Percentiles rank a stretch among this genome's conserved stretches.
These are phyloP conservation scores for Drosophila paulistorum DNA, from an alignment of 1,140 invertebrate species.

Conservation along the genomic window DNA sequence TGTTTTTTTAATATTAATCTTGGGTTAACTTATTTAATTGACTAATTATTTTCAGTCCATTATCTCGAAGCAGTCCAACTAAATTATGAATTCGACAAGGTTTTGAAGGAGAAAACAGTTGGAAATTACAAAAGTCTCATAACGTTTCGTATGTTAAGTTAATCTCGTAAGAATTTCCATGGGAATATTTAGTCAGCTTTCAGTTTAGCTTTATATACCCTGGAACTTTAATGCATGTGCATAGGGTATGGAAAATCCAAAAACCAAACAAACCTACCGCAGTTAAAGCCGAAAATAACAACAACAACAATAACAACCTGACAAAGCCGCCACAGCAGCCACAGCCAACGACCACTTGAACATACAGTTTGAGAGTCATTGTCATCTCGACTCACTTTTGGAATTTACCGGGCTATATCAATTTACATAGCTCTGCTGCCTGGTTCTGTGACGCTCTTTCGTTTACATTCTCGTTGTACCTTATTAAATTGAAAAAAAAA, in stretches of 20 bases:
- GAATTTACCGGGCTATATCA: constrained; percentile 38
- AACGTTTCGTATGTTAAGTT: too few species aligned
- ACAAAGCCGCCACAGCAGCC: background rate
- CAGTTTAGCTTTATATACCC: too few species aligned
- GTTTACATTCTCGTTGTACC: constrained; percentile 38
- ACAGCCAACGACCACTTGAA: background rate
- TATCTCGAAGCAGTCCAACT: too few species aligned
- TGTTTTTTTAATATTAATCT: too few species aligned
- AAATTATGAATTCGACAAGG: too few species aligned
- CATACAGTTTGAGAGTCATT: constrained; percentile 59
- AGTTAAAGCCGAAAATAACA: constrained; percentile 8
- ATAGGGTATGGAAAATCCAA: background rate
- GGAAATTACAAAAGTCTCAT: too few species aligned
- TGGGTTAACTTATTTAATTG: too few species aligned
- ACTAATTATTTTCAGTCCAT: too few species aligned
- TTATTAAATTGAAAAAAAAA: constrained; percentile 49
- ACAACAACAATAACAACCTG: constrained; percentile 3
- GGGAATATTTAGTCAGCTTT: too few species aligned
- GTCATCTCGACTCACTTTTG: constrained; percentile 16
- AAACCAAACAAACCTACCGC: constrained; percentile 9
- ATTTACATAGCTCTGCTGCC: constrained; percentile 46
- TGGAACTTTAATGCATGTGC: too few species aligned
- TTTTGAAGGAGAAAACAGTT: too few species aligned
- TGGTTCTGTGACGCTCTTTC: constrained; percentile 35
- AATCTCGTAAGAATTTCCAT: too few species aligned